Evolutionary conservation across 2,888 invertebrate genomes (phyloP).

Genomic region (Cryptus viduatorius): DNA sequence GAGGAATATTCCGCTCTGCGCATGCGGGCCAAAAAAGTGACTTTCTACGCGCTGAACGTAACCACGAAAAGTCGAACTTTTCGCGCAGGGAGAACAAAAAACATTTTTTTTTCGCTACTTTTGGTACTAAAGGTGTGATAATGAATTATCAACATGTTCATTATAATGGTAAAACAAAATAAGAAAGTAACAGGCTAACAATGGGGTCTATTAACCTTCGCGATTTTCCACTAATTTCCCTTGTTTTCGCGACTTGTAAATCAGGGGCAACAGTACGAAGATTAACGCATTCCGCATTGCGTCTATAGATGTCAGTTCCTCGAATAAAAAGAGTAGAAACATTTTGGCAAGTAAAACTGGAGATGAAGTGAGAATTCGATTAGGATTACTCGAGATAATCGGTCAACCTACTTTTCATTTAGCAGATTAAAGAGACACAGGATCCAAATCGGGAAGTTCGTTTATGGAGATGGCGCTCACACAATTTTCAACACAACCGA

Average conservation of each 20-base stretch:
- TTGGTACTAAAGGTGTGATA: too few species aligned
- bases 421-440: conserved; percentile 18
- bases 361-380: not conserved
- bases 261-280: conserved; percentile 1
- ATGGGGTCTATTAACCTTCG: too few species aligned
- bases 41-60: too few species aligned
- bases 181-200: too few species aligned
- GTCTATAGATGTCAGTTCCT: not conserved
- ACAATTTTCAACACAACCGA: not conserved
- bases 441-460: not conserved
- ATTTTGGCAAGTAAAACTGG: conserved; percentile 31
- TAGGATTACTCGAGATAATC: conserved; percentile 16
- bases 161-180: too few species aligned
- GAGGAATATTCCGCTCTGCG: too few species aligned
- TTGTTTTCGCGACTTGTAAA: not conserved
- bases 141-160: too few species aligned
- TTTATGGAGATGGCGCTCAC: not conserved
- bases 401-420: conserved; percentile 26
- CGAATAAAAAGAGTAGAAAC: not conserved
- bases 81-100: too few species aligned
- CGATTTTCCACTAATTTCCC: not conserved
- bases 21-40: too few species aligned
- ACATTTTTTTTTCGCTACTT: too few species aligned
- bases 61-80: too few species aligned
- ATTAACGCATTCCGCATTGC: conserved; percentile 50